Base-by-base conservation (phyloP, 2,888 invertebrate genomes). In the Eurytoma californica region DNA sequence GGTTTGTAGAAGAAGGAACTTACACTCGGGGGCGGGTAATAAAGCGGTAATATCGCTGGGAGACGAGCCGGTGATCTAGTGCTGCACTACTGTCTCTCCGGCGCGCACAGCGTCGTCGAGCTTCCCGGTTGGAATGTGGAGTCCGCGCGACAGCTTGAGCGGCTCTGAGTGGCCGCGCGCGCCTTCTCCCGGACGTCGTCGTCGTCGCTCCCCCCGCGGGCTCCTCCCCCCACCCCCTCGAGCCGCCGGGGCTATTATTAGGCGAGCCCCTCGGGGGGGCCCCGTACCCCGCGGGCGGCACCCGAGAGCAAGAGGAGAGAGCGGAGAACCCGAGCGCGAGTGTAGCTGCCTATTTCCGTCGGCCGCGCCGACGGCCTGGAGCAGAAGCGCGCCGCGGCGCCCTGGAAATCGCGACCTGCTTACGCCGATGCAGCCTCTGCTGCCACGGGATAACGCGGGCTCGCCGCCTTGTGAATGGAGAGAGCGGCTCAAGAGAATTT, bases 71-170 rank as follows among this genome's bases (percentile, higher is more conserved):
- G 53, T 14, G 16, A 53, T 5, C 53, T n/a, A 53, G 53, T n/a
- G 53, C 14, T n/a, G n/a, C 53, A 53, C 76, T 76, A 65, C 70
- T 61, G 58, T 51, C 84, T 86, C 84, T 85, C 85, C 86, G 80
- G 51, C 67, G 82, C 83, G 84, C 84, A 84, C 85, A 84, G 85
- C 53, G 53, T 14, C 53, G 16, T 53, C 16, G 16, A 77, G 80
- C 82, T 82, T 53, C 84, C 84, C 88, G 92, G 93, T 92, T 93
- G 93, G 93, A 93, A 93, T 93, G 93, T 93, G 93, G 93, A 93
- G 93, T 93, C 93, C 93, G 93, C 93, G 93, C 93, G 92, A 92
- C 92, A 92, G 92, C 93, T 92, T 92, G 91, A 92, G 93, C 93
- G 93, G 93, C 93, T 93, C 93, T 93, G 93, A 89, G 84, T 39